A percentile compares a stretch with the other conserved stretches of the same genome.
phyloP scores from a whole-genome alignment of 53 echinoderm and acorn worm genomes.

The Glandiceps talaboti region DNA sequence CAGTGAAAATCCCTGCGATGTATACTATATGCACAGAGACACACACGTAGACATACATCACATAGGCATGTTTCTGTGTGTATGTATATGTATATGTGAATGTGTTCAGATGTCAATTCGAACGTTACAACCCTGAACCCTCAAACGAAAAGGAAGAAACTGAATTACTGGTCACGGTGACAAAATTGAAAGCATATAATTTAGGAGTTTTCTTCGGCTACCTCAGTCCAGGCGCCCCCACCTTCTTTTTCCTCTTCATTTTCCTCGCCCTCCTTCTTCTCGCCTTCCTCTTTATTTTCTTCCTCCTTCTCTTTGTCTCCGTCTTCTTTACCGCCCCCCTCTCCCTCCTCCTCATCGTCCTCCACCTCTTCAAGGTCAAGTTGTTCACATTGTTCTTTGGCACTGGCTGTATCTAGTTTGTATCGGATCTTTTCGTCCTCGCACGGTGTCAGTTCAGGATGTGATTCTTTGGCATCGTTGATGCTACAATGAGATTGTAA shows the following conservation, averaged over 20 bases:
- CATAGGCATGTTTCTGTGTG: too few species aligned
- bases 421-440: neutral
- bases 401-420: neutral
- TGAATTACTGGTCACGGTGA: too few species aligned
- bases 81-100: too few species aligned
- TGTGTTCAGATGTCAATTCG: too few species aligned
- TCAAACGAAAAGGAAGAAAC: too few species aligned
- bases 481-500: neutral
- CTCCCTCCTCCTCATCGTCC: neutral
- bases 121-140: too few species aligned
- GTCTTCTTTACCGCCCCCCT: neutral
- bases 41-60: too few species aligned
- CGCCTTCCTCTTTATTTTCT: neutral
- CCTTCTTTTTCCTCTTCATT: neutral
- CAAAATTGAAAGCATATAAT: too few species aligned
- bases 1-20: too few species aligned
- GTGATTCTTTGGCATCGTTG: neutral
- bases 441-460: neutral
- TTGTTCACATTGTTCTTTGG: neutral
- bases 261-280: neutral
- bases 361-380: neutral
- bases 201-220: neutral
- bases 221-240: neutral
- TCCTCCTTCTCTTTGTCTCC: neutral
- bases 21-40: too few species aligned